phyloP scores from a whole-genome alignment of 2,797 vertebrate genomes.

The Distichodus sexfasciatus region DNA sequence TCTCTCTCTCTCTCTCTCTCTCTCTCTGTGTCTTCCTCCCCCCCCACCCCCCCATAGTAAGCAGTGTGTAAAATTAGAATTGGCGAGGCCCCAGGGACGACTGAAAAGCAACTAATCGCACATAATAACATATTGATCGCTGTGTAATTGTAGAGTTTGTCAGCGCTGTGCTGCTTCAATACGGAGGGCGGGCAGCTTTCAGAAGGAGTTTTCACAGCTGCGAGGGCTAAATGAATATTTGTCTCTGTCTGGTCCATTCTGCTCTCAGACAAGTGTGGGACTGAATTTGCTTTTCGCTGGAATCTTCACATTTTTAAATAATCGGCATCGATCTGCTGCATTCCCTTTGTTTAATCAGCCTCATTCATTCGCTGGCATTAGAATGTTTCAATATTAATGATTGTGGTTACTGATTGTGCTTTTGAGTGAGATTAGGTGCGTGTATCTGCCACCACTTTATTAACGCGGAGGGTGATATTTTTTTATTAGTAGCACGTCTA shows the following conservation, averaged over 20 bases:
- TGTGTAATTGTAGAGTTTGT: conserved; percentile 57
- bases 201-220: conserved; percentile 44
- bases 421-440: too few species aligned
- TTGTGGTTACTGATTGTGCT: too few species aligned
- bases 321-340: background rate
- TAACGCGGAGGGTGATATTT: too few species aligned
- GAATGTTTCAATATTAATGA: too few species aligned
- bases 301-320: background rate
- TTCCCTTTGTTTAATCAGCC: conserved; percentile 2
- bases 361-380: background rate
- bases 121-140: conserved; percentile 61
- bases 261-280: background rate
- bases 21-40: background rate
- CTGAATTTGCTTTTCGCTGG: background rate
- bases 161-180: conserved; percentile 51
- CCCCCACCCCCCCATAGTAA: conserved; percentile 10
- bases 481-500: too few species aligned
- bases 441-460: too few species aligned
- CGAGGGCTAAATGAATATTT: conserved; percentile 42
- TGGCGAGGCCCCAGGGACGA: conserved; percentile 49
- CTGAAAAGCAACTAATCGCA: conserved; percentile 60
- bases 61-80: conserved; percentile 58
- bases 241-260: conserved; percentile 10
- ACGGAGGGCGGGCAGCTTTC: conserved; percentile 35
- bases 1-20: background rate